Conservation (phyloP, 1,140 invertebrate genomes). For the Scaptomyza pallida region DNA sequence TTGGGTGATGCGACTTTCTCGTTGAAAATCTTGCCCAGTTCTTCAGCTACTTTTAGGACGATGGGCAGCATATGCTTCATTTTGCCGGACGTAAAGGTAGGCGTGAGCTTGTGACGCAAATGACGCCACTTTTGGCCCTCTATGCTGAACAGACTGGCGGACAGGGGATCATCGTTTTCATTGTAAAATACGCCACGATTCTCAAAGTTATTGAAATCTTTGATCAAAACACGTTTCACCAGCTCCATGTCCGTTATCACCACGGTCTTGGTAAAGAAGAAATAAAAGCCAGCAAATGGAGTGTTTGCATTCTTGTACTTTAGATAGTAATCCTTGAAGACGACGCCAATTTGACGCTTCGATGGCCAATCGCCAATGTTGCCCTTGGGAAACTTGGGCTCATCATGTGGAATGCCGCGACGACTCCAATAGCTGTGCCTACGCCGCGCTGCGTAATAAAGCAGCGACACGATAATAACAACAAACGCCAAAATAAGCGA, state of each 20-base stretch:
- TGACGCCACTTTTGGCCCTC: conserved; percentile 85
- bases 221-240: conserved; percentile 86
- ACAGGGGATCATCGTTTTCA: conserved; percentile 84
- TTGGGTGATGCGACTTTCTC: conserved; percentile 20
- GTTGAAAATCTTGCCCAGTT: conserved; percentile 71
- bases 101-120: conserved; percentile 85
- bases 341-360: conserved; percentile 61
- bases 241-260: conserved; percentile 85
- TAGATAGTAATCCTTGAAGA: conserved; percentile 61
- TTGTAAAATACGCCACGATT: conserved; percentile 84
- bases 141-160: conserved; percentile 83
- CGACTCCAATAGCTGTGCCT: conserved; percentile 71
- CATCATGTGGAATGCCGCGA: conserved; percentile 62
- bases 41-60: conserved; percentile 72
- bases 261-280: conserved; percentile 53
- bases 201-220: conserved; percentile 86
- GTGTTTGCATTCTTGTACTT: conserved; percentile 48
- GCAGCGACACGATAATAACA: conserved; percentile 35
- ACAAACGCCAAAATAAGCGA: conserved; percentile 49
- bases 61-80: conserved; percentile 85
- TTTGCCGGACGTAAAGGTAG: conserved; percentile 86
- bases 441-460: conserved; percentile 47
- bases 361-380: conserved; percentile 79
- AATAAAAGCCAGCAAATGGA: conserved; percentile 68
- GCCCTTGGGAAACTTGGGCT: conserved; percentile 47